phyloP scores from a whole-genome alignment of 2,797 vertebrate genomes.

The Crocidura indochinensis region DNA sequence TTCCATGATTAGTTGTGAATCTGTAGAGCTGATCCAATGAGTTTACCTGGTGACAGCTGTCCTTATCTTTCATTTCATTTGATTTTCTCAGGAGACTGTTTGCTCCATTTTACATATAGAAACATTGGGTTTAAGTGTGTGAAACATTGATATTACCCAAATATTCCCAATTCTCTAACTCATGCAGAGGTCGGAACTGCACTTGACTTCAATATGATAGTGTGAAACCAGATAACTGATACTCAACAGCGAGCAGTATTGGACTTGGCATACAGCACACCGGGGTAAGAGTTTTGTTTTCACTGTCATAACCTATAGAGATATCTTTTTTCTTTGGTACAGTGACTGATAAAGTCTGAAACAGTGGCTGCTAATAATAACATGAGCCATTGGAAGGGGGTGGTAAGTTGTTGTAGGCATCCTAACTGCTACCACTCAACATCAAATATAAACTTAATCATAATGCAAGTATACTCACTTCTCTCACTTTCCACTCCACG shows the following conservation, averaged over 20 bases:
- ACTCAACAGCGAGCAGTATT: conserved; percentile 17
- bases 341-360: not conserved
- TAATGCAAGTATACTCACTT: not conserved
- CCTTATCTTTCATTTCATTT: conserved; percentile 18
- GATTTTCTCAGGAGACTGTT: not conserved
- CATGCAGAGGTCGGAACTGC: not conserved
- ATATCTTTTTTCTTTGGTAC: not conserved
- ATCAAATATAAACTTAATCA: not conserved
- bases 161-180: not conserved
- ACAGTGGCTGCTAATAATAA: not conserved
- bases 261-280: not conserved
- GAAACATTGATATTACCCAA: conserved; percentile 23
- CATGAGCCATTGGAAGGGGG: not conserved
- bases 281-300: conserved; percentile 34
- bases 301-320: not conserved
- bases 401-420: not conserved
- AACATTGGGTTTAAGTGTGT: conserved; percentile 19
- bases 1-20: no score
- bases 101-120: conserved; percentile 22
- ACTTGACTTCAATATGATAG: conserved; percentile 26
- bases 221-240: conserved; percentile 6
- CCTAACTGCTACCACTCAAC: not conserved
- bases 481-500: not conserved
- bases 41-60: no score
- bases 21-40: no score